Conservation (phyloP, 2,888 invertebrate species). For the Sarcophaga variegata region DNA sequence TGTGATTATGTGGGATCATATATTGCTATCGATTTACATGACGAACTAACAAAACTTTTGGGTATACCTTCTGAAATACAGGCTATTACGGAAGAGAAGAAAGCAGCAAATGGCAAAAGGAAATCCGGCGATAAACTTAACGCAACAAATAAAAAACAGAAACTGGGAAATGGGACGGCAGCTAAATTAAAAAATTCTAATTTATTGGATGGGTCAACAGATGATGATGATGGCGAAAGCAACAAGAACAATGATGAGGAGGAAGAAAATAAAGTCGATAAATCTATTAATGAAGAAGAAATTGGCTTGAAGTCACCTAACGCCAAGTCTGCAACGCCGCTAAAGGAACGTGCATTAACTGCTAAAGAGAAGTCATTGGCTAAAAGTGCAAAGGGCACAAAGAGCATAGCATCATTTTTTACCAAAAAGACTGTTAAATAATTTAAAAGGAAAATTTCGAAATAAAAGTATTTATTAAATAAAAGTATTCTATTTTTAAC, state of each 20-base stretch:
- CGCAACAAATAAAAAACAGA: constrained; percentile 82
- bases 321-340: constrained; percentile 54
- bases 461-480: neutral
- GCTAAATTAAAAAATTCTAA: constrained; percentile 80
- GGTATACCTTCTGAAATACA: constrained; percentile 80
- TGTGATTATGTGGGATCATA: constrained; percentile 91
- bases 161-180: constrained; percentile 77
- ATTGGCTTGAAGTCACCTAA: constrained; percentile 34
- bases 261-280: constrained; percentile 46
- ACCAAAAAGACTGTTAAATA: constrained; percentile 75
- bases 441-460: neutral
- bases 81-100: constrained; percentile 80
- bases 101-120: constrained; percentile 82
- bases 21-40: constrained; percentile 86
- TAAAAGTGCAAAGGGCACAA: constrained; percentile 90
- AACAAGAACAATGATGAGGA: constrained; percentile 28
- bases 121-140: constrained; percentile 82
- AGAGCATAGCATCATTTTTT: constrained; percentile 91
- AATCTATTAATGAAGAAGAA: constrained; percentile 30
- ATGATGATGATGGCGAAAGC: constrained; percentile 53
- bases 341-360: constrained; percentile 82
- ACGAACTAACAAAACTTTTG: constrained; percentile 85
- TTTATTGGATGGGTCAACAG: constrained; percentile 72
- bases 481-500: neutral
- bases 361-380: constrained; percentile 87